Evolutionary conservation across 2,797 vertebrate genomes (phyloP).

Genomic region (Eleutherodactylus coqui): DNA sequence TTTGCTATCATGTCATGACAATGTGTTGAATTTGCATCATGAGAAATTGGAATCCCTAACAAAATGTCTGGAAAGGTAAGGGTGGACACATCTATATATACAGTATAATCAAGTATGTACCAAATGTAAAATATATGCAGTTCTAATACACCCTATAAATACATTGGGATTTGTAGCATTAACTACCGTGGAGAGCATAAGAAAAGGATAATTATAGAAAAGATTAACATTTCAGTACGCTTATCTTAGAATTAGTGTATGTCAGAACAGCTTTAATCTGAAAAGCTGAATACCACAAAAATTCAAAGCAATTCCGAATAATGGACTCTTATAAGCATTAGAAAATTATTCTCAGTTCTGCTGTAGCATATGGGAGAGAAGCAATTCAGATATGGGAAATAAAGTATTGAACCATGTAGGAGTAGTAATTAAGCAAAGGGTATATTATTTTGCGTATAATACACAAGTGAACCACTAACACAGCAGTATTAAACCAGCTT

Average conservation of each 20-base stretch:
- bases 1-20: too few relatives aligned
- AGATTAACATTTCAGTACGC: constrained; percentile 61
- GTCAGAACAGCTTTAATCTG: constrained; percentile 61
- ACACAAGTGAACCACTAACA: background rate
- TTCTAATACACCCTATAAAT: constrained; percentile 46
- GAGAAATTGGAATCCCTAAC: too few relatives aligned
- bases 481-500: background rate
- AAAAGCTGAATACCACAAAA: constrained; percentile 61
- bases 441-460: background rate
- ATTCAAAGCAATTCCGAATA: constrained; percentile 57
- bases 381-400: constrained; percentile 29
- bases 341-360: constrained; percentile 35
- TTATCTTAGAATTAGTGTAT: constrained; percentile 63
- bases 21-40: too few relatives aligned
- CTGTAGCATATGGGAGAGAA: constrained; percentile 3
- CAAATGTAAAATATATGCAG: constrained; percentile 36
- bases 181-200: constrained; percentile 55
- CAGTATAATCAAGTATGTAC: background rate
- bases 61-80: too few relatives aligned
- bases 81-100: too few relatives aligned
- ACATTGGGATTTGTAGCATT: constrained; percentile 59
- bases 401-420: background rate
- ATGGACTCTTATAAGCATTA: constrained; percentile 52
- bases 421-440: constrained; percentile 17
- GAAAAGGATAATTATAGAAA: constrained; percentile 61